phyloP scores from a whole-genome alignment of 2,888 invertebrate species.

The Loripinus fragilis region DNA sequence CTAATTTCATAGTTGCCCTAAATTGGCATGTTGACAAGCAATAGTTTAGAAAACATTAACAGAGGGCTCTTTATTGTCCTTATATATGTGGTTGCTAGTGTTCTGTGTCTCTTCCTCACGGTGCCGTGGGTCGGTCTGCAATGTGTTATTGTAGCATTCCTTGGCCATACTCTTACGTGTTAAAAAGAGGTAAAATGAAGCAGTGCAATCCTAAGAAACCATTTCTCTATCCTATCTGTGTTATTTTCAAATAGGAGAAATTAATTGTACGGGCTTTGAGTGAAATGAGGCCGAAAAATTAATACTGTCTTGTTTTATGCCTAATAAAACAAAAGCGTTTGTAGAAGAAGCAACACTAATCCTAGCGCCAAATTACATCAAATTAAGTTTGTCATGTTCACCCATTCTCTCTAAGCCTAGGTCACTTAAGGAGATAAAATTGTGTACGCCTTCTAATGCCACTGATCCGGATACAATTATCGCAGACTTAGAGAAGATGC shows the following conservation, averaged over 20 bases:
- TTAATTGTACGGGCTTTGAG: conserved; percentile 53
- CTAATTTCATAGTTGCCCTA: too few relatives aligned
- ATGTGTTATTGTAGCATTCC: too few relatives aligned
- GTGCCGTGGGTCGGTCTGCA: too few relatives aligned
- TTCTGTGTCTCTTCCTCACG: too few relatives aligned
- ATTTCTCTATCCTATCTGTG: not conserved
- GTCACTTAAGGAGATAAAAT: conserved; percentile 63
- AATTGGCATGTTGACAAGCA: too few relatives aligned
- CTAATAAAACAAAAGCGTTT: conserved; percentile 56
- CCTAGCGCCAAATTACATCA: conserved; percentile 30
- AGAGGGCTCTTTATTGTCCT: too few relatives aligned
- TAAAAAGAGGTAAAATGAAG: too few relatives aligned
- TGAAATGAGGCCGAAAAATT: conserved; percentile 65
- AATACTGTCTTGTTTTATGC: conserved; percentile 63
- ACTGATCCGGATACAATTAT: conserved; percentile 61
- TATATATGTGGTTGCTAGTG: too few relatives aligned
- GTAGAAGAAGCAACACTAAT: conserved; percentile 49
- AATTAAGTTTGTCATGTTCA: conserved; percentile 47
- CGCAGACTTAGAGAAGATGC: conserved; percentile 40
- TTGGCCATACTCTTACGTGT: too few relatives aligned
- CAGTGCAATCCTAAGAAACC: too few relatives aligned
- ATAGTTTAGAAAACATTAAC: too few relatives aligned
- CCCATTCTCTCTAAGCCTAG: conserved; percentile 39
- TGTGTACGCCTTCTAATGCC: conserved; percentile 44
- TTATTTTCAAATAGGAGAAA: conserved; percentile 25